These are phyloP conservation scores for Imbricaverruca yamaguchii DNA, from an alignment of 2,888 invertebrate genomes.

Conservation along the genomic window DNA sequence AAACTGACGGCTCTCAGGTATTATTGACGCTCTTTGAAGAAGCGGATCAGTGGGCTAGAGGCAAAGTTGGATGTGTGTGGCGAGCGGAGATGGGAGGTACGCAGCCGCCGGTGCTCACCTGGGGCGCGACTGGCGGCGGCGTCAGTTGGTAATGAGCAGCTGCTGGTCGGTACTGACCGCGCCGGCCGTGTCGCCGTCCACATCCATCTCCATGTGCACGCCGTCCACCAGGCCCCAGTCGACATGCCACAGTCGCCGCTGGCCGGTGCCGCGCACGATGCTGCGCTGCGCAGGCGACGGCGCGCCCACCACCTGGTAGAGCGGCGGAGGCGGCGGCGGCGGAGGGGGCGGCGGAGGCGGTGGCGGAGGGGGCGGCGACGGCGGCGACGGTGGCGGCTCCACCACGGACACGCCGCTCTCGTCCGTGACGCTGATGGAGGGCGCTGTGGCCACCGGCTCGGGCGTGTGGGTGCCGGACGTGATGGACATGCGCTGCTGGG, in stretches of 20 bases:
- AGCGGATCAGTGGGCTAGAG: too few species aligned
- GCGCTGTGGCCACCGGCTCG: constrained; percentile 53
- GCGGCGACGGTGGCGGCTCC: not conserved
- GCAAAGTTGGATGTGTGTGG: too few species aligned
- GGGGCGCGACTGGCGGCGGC: not conserved
- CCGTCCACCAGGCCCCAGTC: constrained; percentile 1
- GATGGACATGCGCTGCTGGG: constrained; percentile 6
- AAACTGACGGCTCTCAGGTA: too few species aligned
- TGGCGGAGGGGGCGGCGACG: not conserved
- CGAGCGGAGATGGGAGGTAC: too few species aligned
- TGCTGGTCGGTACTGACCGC: not conserved
- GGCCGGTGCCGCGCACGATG: constrained; percentile 17
- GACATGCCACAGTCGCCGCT: not conserved
- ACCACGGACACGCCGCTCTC: constrained; percentile 17
- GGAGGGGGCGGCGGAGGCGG: not conserved
- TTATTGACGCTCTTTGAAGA: too few species aligned
- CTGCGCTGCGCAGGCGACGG: not conserved
- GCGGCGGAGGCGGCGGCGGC: not conserved
- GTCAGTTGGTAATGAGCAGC: constrained; percentile 12
- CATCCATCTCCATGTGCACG: not conserved
- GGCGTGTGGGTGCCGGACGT: constrained; percentile 50
- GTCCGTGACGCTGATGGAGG: constrained; percentile 4
- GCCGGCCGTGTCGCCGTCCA: not conserved
- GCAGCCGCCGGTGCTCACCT: not conserved
- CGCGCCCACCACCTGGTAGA: constrained; percentile 7